phyloP scores from a whole-genome alignment of 2,888 invertebrate genomes.

The Macrophya annulata region DNA sequence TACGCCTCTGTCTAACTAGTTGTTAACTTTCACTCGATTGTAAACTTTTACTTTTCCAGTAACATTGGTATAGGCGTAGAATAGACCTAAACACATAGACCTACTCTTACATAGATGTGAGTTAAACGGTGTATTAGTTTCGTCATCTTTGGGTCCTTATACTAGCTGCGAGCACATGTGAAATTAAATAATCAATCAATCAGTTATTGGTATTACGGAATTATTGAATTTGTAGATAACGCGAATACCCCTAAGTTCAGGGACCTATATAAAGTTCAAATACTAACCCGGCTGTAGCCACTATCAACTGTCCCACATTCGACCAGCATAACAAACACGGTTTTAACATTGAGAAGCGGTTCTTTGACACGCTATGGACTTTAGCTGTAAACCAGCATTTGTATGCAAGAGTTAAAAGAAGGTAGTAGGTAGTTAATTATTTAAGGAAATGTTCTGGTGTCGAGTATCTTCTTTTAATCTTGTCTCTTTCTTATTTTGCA shows the following conservation, averaged over 20 bases:
- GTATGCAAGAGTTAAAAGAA: background rate
- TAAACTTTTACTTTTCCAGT: slow-evolving; percentile 78
- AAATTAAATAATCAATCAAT: background rate
- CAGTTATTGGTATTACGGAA: background rate
- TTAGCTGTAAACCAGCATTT: slow-evolving; percentile 38
- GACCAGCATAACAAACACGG: slow-evolving; percentile 40
- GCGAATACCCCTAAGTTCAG: background rate
- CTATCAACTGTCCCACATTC: slow-evolving; percentile 21
- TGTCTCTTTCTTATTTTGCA: too few species aligned
- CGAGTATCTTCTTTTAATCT: background rate
- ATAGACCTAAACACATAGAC: background rate
- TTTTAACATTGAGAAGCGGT: slow-evolving; percentile 36
- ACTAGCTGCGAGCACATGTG: too few species aligned
- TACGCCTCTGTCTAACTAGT: slow-evolving; percentile 48
- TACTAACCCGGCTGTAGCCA: background rate
- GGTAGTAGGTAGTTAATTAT: background rate
- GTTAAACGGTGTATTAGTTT: background rate
- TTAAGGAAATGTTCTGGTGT: background rate
- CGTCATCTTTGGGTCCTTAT: background rate
- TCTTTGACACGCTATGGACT: slow-evolving; percentile 44
- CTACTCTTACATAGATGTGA: background rate
- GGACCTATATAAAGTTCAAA: slow-evolving; percentile 16
- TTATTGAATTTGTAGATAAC: background rate
- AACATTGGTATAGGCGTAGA: slow-evolving; percentile 1
- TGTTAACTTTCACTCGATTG: slow-evolving; percentile 74